Evolutionary conservation across 2,797 vertebrate species (phyloP).

Genomic region (Apogon hyalosoma): DNA sequence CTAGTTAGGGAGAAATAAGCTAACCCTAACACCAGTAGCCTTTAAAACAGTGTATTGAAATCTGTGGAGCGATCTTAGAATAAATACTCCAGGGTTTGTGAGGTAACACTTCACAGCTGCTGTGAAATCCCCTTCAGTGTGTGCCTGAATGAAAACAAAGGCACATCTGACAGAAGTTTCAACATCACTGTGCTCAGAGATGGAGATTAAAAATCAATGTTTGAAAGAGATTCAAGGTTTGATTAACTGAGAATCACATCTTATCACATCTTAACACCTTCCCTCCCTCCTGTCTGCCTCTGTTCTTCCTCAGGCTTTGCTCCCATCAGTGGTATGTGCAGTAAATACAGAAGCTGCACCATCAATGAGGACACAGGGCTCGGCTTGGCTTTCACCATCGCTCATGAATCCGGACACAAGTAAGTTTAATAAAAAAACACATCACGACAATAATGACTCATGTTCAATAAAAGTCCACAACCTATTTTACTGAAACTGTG

Average conservation of each 20-base stretch:
- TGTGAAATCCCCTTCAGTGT: constrained; percentile 43
- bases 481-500: background rate
- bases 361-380: constrained; percentile 99
- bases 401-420: constrained; percentile 99
- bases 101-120: constrained; percentile 33
- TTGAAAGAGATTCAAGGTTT: background rate
- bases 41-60: constrained; percentile 2
- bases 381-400: constrained; percentile 96
- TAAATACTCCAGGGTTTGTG: constrained; percentile 18
- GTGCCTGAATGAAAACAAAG: constrained; percentile 3
- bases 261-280: constrained; percentile 10
- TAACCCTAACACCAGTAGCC: constrained; percentile 6
- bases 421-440: constrained; percentile 74
- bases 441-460: background rate
- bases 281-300: background rate
- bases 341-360: constrained; percentile 97
- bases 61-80: constrained; percentile 6
- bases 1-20: background rate
- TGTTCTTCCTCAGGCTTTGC: constrained; percentile 89
- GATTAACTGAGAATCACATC: background rate
- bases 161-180: constrained; percentile 34
- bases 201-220: background rate
- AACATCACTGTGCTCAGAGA: constrained; percentile 47
- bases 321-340: constrained; percentile 99
- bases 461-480: no score